phyloP scores from a whole-genome alignment of 2,113 vertebrate species.

The Atlantisia rogersi region DNA sequence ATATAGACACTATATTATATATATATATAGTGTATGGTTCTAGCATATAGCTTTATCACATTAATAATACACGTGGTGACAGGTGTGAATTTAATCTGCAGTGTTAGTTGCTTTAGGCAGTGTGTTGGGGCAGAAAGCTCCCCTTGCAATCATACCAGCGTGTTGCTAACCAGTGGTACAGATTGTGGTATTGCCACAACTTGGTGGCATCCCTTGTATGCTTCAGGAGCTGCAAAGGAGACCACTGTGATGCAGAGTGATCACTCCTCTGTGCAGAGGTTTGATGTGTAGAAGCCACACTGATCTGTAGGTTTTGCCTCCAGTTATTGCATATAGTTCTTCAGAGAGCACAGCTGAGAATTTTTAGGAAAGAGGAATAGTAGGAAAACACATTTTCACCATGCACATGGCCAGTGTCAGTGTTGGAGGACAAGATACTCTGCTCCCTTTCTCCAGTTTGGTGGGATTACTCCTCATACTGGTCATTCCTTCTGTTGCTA shows the following conservation, averaged over 20 bases:
- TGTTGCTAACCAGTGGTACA: too few relatives aligned
- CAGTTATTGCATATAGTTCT: not conserved
- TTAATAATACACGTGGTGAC: too few relatives aligned
- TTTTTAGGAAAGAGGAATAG: not conserved
- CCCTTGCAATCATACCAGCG: too few relatives aligned
- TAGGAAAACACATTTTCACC: not conserved
- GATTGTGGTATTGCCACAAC: too few relatives aligned
- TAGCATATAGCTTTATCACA: too few relatives aligned
- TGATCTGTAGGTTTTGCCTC: not conserved
- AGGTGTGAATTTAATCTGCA: too few relatives aligned
- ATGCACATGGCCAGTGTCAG: accelerated
- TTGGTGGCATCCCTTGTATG: accelerated
- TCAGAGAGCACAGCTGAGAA: not conserved
- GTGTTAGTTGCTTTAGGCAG: too few relatives aligned
- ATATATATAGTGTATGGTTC: too few relatives aligned
- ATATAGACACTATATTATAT: too few relatives aligned
- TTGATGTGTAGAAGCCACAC: not conserved
- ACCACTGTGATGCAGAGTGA: not conserved
- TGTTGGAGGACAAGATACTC: not conserved
- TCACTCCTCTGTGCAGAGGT: not conserved
- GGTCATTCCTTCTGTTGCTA: not conserved
- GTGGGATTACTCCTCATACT: not conserved
- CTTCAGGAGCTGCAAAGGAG: not conserved
- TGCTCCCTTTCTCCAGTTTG: not conserved
- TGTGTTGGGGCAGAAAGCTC: too few relatives aligned